A percentile compares a stretch with the other conserved stretches of the same genome.
Evolutionary conservation across 2,797 vertebrate genomes (phyloP).

Genomic region (Tachyglossus aculeatus): DNA sequence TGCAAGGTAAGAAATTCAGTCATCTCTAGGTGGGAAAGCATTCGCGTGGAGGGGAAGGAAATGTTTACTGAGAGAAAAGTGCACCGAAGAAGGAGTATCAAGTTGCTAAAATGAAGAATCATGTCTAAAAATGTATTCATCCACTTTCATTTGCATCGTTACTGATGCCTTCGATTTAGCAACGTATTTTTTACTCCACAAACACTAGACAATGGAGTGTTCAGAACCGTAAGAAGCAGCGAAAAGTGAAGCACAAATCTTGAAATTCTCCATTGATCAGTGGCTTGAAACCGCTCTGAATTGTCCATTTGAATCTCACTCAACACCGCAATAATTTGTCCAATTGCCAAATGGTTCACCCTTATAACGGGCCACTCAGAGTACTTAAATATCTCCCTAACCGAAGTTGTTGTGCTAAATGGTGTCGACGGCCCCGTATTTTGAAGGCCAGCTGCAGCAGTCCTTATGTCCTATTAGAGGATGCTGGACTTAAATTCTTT

Average conservation of each 20-base stretch:
- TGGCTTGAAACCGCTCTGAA: constrained; percentile 18
- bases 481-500: constrained; percentile 23
- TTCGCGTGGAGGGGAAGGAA: too few species aligned
- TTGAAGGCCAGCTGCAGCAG: not conserved
- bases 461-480: not conserved
- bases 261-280: constrained; percentile 49
- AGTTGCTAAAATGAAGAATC: not conserved
- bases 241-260: constrained; percentile 44
- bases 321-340: constrained; percentile 48
- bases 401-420: constrained; percentile 31
- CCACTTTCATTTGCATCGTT: constrained; percentile 41
- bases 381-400: constrained; percentile 46
- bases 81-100: constrained; percentile 2
- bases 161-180: constrained; percentile 26
- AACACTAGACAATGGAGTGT: constrained; percentile 18
- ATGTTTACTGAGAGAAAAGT: not conserved
- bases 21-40: too few species aligned
- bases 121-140: constrained; percentile 33
- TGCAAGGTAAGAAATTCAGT: too few species aligned
- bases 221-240: constrained; percentile 44
- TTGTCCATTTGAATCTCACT: constrained; percentile 35
- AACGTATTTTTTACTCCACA: constrained; percentile 29
- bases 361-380: constrained; percentile 18
- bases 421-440: constrained; percentile 27
- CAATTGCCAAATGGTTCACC: constrained; percentile 13